Evolutionary conservation across 2,797 vertebrate species (phyloP), one percentile per base, ranked within the genome.

Genomic region (Octomys mimax): DNA sequence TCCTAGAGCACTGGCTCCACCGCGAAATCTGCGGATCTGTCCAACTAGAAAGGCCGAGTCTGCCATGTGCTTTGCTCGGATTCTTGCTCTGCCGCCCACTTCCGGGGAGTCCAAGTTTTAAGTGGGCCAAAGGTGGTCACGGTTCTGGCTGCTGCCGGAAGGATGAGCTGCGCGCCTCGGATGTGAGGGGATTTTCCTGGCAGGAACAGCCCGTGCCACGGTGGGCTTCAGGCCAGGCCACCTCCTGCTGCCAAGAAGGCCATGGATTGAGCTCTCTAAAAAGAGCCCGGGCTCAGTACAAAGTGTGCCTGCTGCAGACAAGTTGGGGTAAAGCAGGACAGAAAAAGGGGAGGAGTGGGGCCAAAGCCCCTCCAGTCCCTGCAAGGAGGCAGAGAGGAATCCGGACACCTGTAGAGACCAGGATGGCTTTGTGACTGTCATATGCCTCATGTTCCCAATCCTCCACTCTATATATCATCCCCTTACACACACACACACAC

Each of bases 401-500:
- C 54, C 14, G 1, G 11, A 36, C 1, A 2, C 9, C 0, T 13
- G 36, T 5, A 33, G 85, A 86, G 66, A 24, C 18, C 0, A 0
- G 61, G 1, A 0, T 16, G 18, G 54, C 18, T 70, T 19, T 18
- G 11, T 70, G 59, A 31, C 2, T 13, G 2, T 4, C 28, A 54
- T 18, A 5, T 0, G 3, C 36, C 22, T 11, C 5, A 31, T 11
- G 7, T 12, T 3, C 28, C 78, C 0, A 8, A 0, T 0, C 39
- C n/a, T 18, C 10, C 61, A 61, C 33, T 8, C 16, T 46, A 10
- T 33, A 16, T n/a, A 0, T 18, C 11, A 16, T 4, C 16, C 84
- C 1, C 13, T 22, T 66, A 66, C 31, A 33, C 64, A 33, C 64
- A 4, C 12, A 46, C 14, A 1, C 2, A 1, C 31, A 14, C 81